Base-by-base conservation (phyloP, 2,113 vertebrate genomes). In the Orcinus orca region DNA sequence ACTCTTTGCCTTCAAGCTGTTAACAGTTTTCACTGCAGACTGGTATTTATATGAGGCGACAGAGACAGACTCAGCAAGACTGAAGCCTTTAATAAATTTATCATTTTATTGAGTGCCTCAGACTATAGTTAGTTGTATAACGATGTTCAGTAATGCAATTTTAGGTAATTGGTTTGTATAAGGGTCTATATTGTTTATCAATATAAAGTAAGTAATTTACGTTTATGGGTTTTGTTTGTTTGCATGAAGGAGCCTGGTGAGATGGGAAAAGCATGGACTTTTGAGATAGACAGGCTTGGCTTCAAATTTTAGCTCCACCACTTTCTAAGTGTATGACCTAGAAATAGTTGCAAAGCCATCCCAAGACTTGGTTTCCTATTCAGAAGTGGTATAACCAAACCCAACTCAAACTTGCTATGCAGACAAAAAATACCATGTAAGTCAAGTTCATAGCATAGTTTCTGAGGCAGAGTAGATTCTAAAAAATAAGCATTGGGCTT, bases 161-260 rank as follows among this genome's bases (percentile, higher is more conserved):
- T 97, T 68, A 94, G 94, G 70, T 92, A 90, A 97, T 53, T 91
- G 80, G 65, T 77, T 93, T 96, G 6, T 36, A 86, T 86, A 85
- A 95, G 62, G 38, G 70, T 73, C 71, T 96, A 53, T 93, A 85
- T 82, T 88, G 23, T 90, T 92, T 92, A 81, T 86, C 77, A 63
- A 73, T 82, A 17, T 8, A 38, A 23, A 95, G 53, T 31, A 77
- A 89, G 44, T 86, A 63, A 91, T 91, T 93, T 88, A 86, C 2
- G 0, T 74, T 91, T 79, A 73, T 79, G 67, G 50, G 33, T 41
- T 76, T 87, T 87, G 44, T 77, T 94, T 94, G 36, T 84, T 5
- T 65, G 29, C 10, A 68, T 44, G 41, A 95, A 89, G 41, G 31
- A 83, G 5, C 6, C 60, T 29, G 13, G 55, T 58, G 44, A 88